Conservation (phyloP, 1,140 invertebrate genomes). For the Stratiolaelaps scimitus region DNA sequence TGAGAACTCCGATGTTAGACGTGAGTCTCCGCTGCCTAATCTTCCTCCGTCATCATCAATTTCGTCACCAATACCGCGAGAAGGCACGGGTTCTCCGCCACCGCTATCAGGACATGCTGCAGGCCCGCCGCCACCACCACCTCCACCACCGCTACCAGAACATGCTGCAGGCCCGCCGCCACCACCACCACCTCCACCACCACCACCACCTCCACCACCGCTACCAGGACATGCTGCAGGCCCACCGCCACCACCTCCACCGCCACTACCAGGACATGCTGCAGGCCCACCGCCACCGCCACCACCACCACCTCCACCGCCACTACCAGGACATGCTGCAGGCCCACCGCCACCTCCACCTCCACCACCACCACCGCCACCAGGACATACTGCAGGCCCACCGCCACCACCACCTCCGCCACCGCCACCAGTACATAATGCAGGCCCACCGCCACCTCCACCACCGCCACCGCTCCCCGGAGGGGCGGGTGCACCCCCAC, state of each 20-base stretch:
- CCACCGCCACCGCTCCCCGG: constrained; percentile 28
- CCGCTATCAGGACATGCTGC: no score
- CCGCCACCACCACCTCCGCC: constrained; percentile 38
- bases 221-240: no score
- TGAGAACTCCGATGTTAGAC: no score
- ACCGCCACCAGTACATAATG: constrained; percentile 29
- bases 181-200: neutral
- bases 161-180: neutral
- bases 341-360: constrained; percentile 35
- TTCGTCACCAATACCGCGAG: no score
- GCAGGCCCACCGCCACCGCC: constrained; percentile 37
- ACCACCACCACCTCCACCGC: constrained; percentile 42
- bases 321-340: constrained; percentile 38
- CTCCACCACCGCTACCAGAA: no score
- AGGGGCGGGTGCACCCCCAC: neutral
- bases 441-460: constrained; percentile 32
- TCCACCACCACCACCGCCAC: constrained; percentile 39
- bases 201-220: neutral
- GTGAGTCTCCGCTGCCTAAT: no score
- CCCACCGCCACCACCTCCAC: neutral
- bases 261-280: neutral
- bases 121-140: neutral
- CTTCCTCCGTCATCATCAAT: no score
- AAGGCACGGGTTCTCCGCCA: no score
- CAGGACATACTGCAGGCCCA: constrained; percentile 29